Conservation (phyloP, 92 coral and sea anemone genomes). For the Palythoa caribaeorum region DNA sequence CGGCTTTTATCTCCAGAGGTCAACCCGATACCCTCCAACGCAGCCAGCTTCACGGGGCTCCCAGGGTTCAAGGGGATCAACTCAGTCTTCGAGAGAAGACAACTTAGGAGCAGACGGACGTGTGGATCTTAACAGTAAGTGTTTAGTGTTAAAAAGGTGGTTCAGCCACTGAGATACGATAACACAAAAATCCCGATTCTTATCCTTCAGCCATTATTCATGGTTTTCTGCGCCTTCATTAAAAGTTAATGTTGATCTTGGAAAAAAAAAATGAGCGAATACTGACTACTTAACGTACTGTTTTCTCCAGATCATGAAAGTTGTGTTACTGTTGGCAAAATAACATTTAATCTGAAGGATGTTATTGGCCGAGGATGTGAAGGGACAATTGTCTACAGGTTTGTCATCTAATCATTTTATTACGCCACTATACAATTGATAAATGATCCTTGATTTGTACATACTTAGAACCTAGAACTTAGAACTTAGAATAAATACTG, state of each 20-base stretch:
- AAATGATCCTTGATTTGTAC: too few relatives aligned
- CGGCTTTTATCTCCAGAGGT: constrained; percentile 67
- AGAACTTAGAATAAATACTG: too few relatives aligned
- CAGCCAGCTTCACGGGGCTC: constrained; percentile 67
- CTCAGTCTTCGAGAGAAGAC: constrained; percentile 57
- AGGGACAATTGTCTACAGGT: constrained; percentile 98
- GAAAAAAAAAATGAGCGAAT: background rate
- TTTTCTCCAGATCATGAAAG: constrained; percentile 42
- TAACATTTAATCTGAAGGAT: constrained; percentile 90
- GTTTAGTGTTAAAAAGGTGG: background rate
- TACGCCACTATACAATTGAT: too few relatives aligned
- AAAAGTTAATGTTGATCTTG: background rate
- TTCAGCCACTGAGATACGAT: too few relatives aligned
- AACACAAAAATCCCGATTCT: too few relatives aligned
- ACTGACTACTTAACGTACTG: background rate
- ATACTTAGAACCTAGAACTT: too few relatives aligned
- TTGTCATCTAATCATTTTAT: constrained; percentile 8
- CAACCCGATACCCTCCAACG: constrained; percentile 70
- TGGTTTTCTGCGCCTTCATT: background rate
- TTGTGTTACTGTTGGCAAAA: constrained; percentile 81
- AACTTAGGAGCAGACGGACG: constrained; percentile 9
- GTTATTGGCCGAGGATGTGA: constrained; percentile 98
- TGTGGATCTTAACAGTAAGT: constrained; percentile 28
- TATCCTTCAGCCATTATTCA: too few relatives aligned
- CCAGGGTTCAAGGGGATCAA: constrained; percentile 69